Conservation (phyloP, 2,888 invertebrate genomes). For the Invenusta paracnida region DNA sequence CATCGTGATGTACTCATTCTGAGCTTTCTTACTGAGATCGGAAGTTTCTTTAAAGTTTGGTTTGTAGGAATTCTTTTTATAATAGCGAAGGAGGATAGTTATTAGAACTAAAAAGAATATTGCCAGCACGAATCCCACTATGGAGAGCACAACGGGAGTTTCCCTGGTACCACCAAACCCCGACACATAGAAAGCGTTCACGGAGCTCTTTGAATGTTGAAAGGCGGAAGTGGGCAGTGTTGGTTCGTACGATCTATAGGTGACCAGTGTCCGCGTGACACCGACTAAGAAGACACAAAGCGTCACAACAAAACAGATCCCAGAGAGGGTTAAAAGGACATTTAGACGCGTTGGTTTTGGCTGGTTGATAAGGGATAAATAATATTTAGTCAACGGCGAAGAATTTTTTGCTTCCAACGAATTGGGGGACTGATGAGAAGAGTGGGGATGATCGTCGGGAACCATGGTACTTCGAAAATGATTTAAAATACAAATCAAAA, state of each 20-base stretch:
- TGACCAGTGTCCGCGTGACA: neutral
- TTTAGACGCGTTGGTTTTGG: neutral
- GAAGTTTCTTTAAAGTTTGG: too few relatives aligned
- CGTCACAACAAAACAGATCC: neutral
- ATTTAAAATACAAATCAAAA: too few relatives aligned
- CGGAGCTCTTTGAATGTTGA: neutral
- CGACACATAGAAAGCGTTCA: neutral
- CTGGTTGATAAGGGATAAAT: too few relatives aligned
- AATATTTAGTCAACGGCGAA: too few relatives aligned
- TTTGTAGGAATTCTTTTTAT: too few relatives aligned
- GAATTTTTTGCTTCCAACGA: too few relatives aligned
- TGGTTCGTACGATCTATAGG: neutral
- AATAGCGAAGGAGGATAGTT: neutral
- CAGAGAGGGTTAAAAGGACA: neutral
- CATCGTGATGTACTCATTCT: too few relatives aligned
- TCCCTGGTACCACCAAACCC: neutral
- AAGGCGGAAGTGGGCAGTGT: neutral
- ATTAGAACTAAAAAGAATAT: neutral
- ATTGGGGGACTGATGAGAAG: too few relatives aligned
- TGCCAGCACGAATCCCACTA: neutral
- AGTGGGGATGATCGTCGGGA: too few relatives aligned
- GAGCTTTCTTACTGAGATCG: too few relatives aligned
- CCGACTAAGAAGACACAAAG: neutral
- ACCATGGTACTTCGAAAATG: too few relatives aligned
- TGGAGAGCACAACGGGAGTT: neutral